Base-by-base conservation (phyloP, 2,797 vertebrate genomes). In the Pithecia hirsuta region DNA sequence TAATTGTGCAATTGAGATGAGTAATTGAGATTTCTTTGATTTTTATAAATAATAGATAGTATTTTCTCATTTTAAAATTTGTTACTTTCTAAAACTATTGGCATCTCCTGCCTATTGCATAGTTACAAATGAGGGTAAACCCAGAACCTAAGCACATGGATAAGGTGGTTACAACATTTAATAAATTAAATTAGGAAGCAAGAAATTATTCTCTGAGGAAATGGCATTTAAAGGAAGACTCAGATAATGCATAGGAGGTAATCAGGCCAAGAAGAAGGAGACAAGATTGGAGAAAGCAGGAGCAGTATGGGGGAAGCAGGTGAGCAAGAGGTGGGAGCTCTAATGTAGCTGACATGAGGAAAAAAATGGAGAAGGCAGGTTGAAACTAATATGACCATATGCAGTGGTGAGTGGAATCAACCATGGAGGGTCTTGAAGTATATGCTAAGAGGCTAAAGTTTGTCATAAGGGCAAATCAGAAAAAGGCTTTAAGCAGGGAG, bases 31-130 rank as follows among this genome's bases (percentile, higher is more conserved):
- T 95, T 96, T 84, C 44, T 26, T 93, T 41, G 72, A 10, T 93
- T 70, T 96, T 95, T 17, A 48, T 72, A 83, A 93, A 52, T 90
- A 82, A 70, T 81, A 20, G 14, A 76, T 52, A 76, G 4, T 7
- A 61, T 90, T 92, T 93, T 86, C 30, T 86, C 22, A 91, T 67
- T 94, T 96, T 88, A 80, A 92, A 93, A 55, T 59, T 3, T 64
- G 78, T 55, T 87, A 11, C 72, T 95, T 93, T 93, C 44, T 89
- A 91, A 87, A 97, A 84, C 50, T 28, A 39, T 10, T 90, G 76
- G 17, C 33, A 82, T 91, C 5, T 67, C 30, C 26, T 61, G 26
- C 14, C 44, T 81, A 33, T 74, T 15, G 78, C 12, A 64, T 7
- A 72, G 19, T 44, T 88, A 19, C 26, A 85, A 87, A 80, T 74